Percentiles rank a stretch among this genome's conserved stretches.
These are phyloP conservation scores for Heterodera filipjevi DNA, from an alignment of 2,888 invertebrate species.

Conservation along the genomic window DNA sequence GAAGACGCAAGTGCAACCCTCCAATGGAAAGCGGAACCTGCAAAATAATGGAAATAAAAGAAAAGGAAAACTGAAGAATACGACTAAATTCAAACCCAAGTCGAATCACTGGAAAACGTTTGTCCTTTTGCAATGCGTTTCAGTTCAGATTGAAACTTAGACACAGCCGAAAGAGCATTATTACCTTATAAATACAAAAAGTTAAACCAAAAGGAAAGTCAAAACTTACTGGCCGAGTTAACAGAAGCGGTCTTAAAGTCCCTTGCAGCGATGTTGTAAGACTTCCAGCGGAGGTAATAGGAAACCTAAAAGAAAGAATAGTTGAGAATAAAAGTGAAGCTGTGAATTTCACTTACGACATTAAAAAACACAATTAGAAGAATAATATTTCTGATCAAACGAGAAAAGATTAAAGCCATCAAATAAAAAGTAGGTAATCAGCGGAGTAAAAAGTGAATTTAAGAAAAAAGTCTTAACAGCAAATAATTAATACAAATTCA, in stretches of 20 bases:
- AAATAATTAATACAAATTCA: neutral
- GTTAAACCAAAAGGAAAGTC: neutral
- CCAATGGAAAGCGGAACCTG: slow-evolving; percentile 45
- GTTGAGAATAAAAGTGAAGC: neutral
- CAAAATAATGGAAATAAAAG: neutral
- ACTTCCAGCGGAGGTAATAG: slow-evolving; percentile 50
- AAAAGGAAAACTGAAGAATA: neutral
- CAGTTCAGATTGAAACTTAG: slow-evolving; percentile 41
- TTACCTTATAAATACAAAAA: slow-evolving; percentile 34
- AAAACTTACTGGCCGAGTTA: slow-evolving; percentile 47
- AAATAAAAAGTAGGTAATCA: slow-evolving; percentile 14
- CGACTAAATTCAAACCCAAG: neutral
- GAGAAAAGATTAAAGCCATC: slow-evolving; percentile 57
- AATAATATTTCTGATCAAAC: slow-evolving; percentile 46
- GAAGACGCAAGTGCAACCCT: slow-evolving; percentile 46
- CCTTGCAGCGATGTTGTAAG: slow-evolving; percentile 56
- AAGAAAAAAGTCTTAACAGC: neutral
- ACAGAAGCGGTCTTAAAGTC: slow-evolving; percentile 55
- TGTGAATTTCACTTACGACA: slow-evolving; percentile 19
- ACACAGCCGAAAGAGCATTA: slow-evolving; percentile 39
- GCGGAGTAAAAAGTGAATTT: slow-evolving; percentile 20
- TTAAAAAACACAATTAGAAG: slow-evolving; percentile 39
- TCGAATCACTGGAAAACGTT: slow-evolving; percentile 29
- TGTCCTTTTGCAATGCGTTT: slow-evolving; percentile 36
- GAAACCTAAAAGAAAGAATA: slow-evolving; percentile 32